Percentiles rank a stretch among this genome's conserved stretches.
phyloP scores from a whole-genome alignment of 2,888 invertebrate species.

The Scaeva pyrastri region DNA sequence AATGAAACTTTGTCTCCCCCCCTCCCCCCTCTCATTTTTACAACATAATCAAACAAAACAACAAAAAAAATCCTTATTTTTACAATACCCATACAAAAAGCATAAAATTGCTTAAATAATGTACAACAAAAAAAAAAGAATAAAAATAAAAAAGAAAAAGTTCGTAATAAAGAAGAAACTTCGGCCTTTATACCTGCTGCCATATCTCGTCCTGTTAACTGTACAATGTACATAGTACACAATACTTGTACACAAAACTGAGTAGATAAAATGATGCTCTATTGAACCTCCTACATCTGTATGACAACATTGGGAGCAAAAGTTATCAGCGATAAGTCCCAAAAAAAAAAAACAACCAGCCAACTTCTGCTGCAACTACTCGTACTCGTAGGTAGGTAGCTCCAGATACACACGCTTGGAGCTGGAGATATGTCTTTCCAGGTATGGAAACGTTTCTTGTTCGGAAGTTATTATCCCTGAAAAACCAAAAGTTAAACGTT shows the following conservation, averaged over 20 bases:
- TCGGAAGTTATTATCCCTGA: slow-evolving; percentile 70
- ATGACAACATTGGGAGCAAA: slow-evolving; percentile 56
- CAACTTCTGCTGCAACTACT: slow-evolving; percentile 55
- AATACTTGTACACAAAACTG: not conserved
- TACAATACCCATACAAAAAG: slow-evolving; percentile 19
- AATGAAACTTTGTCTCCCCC: not conserved
- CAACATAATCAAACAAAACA: not conserved
- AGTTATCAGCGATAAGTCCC: slow-evolving; percentile 68
- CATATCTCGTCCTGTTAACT: not conserved
- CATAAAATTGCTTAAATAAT: slow-evolving; percentile 63
- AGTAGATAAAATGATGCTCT: slow-evolving; percentile 48
- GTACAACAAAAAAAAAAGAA: no score
- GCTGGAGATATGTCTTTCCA: slow-evolving; percentile 22
- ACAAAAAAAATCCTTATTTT: slow-evolving; percentile 8
- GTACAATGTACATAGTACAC: no score
- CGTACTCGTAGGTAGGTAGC: no score
- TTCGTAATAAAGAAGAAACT: slow-evolving; percentile 36
- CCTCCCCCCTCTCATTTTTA: not conserved
- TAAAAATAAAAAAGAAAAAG: slow-evolving; percentile 22
- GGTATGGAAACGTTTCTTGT: slow-evolving; percentile 67
- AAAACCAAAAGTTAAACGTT: slow-evolving; percentile 68
- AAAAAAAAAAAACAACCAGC: slow-evolving; percentile 44
- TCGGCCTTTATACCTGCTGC: slow-evolving; percentile 12
- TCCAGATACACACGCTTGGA: no score
- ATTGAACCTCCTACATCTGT: slow-evolving; percentile 51